phyloP scores from a whole-genome alignment of 2,888 invertebrate species.

The Glyphotaelius pellucidus region DNA sequence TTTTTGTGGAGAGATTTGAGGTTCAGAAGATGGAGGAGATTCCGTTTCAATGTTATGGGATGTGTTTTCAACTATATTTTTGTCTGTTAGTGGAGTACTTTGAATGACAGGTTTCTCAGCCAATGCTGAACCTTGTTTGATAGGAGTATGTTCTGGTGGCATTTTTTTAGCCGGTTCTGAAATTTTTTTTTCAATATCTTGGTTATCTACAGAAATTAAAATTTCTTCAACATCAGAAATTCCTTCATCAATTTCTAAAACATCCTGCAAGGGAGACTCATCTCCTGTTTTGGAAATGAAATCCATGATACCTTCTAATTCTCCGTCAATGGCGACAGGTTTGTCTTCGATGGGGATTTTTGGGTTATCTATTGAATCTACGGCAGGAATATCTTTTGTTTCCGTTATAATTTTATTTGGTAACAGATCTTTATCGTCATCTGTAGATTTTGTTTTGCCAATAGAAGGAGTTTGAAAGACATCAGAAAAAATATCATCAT shows the following conservation, averaged over 20 bases:
- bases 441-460: neutral
- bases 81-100: neutral
- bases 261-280: neutral
- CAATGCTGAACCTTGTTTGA: neutral
- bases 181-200: neutral
- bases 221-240: neutral
- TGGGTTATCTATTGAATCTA: neutral
- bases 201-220: neutral
- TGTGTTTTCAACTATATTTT: neutral
- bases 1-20: conserved; percentile 49
- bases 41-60: neutral
- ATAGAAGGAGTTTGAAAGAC: conserved; percentile 74
- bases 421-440: neutral
- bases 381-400: neutral
- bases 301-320: neutral
- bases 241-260: neutral
- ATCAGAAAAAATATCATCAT: conserved; percentile 86
- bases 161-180: neutral
- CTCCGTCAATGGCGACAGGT: neutral
- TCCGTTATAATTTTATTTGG: neutral
- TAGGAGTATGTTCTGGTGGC: neutral
- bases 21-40: neutral
- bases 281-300: neutral
- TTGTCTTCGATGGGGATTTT: neutral
- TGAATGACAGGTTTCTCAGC: neutral